Conservation (phyloP, 2,797 vertebrate genomes). For the Poeciliopsis paucimaculata region DNA sequence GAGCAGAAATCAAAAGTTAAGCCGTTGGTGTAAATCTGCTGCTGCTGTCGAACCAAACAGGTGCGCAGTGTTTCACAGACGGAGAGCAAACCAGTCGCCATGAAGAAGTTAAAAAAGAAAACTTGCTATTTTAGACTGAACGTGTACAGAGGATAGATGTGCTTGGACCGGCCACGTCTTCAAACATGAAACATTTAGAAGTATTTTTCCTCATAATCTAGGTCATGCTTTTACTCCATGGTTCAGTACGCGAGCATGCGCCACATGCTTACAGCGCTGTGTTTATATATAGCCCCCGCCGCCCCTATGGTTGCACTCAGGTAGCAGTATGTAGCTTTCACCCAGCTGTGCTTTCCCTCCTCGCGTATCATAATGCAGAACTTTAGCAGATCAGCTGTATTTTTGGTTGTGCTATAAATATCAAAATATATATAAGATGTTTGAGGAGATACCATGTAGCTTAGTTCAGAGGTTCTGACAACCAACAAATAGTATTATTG, state of each 20-base stretch:
- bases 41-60: conserved; percentile 4
- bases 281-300: conserved; percentile 39
- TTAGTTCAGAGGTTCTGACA: conserved; percentile 17
- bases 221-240: conserved; percentile 33
- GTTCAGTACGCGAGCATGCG: conserved; percentile 22
- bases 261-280: conserved; percentile 41
- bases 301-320: conserved; percentile 26
- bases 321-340: conserved; percentile 50
- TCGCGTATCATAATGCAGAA: conserved; percentile 36
- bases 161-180: conserved; percentile 14
- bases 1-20: conserved; percentile 26
- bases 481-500: conserved; percentile 15
- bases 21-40: conserved; percentile 13
- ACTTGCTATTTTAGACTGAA: neutral
- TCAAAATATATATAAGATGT: conserved; percentile 8
- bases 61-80: conserved; percentile 13
- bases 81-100: conserved; percentile 28
- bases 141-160: conserved; percentile 16
- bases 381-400: conserved; percentile 52
- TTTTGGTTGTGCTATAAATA: conserved; percentile 51
- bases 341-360: conserved; percentile 21
- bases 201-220: conserved; percentile 54
- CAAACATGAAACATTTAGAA: conserved; percentile 56
- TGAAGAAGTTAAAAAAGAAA: neutral
- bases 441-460: conserved; percentile 17